Evolutionary conservation across 2,113 vertebrate species (phyloP).

Genomic region (Equus przewalskii): DNA sequence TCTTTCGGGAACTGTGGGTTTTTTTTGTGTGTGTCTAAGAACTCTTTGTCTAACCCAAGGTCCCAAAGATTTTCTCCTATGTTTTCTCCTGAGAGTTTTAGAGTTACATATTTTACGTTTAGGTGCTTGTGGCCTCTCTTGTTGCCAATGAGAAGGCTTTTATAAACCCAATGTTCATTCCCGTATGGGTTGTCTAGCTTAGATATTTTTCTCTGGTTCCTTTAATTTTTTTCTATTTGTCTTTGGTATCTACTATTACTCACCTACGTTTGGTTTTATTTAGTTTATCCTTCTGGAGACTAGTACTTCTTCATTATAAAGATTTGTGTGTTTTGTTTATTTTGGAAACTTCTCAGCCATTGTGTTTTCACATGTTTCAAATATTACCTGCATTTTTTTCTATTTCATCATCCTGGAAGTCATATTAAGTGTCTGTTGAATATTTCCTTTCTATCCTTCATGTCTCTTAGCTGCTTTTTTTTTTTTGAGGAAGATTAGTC

Average conservation of each 20-base stretch:
- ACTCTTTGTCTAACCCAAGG: background rate
- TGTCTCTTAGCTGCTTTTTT: background rate
- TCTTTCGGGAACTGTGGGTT: background rate
- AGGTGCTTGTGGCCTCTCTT: background rate
- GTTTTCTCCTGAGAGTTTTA: background rate
- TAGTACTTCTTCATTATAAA: background rate
- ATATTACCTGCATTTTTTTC: background rate
- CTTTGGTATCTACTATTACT: background rate
- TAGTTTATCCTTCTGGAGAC: background rate
- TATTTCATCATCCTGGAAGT: background rate
- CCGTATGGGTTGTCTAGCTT: background rate
- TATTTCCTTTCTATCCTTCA: background rate
- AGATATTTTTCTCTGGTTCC: constrained; percentile 7
- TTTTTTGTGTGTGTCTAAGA: background rate
- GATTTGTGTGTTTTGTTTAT: background rate
- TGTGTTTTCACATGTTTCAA: background rate
- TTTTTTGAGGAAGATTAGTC: too few relatives aligned
- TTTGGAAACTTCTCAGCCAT: background rate
- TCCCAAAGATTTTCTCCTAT: background rate
- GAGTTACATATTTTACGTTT: background rate
- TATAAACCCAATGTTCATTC: background rate
- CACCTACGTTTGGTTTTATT: background rate
- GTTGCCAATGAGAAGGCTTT: constrained; percentile 24
- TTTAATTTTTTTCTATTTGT: constrained; percentile 40
- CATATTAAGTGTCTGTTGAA: background rate